Percentiles rank a stretch among this genome's conserved stretches.
Evolutionary conservation across 1,140 invertebrate genomes (phyloP).

Genomic region (Bradynema listronoti): DNA sequence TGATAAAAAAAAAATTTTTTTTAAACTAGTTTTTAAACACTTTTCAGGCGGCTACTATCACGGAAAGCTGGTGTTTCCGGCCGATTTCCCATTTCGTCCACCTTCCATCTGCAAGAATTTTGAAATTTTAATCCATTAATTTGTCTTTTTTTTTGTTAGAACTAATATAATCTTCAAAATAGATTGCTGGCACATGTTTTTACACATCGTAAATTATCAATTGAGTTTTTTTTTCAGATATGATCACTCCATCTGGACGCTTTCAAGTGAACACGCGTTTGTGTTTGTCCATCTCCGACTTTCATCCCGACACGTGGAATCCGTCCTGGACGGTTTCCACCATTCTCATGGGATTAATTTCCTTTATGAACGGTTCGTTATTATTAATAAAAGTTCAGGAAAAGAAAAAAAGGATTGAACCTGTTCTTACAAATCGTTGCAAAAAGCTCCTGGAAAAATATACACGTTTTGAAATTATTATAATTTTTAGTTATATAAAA

Average conservation of each 20-base stretch:
- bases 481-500: too few relatives aligned
- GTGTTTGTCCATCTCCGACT: constrained; percentile 88
- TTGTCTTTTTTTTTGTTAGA: too few relatives aligned
- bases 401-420: too few relatives aligned
- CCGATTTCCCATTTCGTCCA: constrained; percentile 95
- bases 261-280: constrained; percentile 74
- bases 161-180: too few relatives aligned
- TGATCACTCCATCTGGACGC: constrained; percentile 83
- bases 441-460: too few relatives aligned
- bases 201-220: too few relatives aligned
- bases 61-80: constrained; percentile 89
- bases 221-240: neutral
- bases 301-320: constrained; percentile 73
- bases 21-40: neutral
- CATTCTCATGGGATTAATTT: constrained; percentile 78
- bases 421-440: too few relatives aligned
- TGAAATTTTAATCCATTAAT: too few relatives aligned
- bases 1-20: neutral
- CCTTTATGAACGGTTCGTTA: constrained; percentile 51
- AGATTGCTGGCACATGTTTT: too few relatives aligned
- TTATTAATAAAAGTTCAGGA: too few relatives aligned
- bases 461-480: too few relatives aligned
- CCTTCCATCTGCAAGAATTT: constrained; percentile 69
- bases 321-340: constrained; percentile 94
- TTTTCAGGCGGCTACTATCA: constrained; percentile 78